Evolutionary conservation across 2,113 vertebrate species (phyloP), one percentile per base, ranked within the genome.

Genomic region (Gadus macrocephalus): DNA sequence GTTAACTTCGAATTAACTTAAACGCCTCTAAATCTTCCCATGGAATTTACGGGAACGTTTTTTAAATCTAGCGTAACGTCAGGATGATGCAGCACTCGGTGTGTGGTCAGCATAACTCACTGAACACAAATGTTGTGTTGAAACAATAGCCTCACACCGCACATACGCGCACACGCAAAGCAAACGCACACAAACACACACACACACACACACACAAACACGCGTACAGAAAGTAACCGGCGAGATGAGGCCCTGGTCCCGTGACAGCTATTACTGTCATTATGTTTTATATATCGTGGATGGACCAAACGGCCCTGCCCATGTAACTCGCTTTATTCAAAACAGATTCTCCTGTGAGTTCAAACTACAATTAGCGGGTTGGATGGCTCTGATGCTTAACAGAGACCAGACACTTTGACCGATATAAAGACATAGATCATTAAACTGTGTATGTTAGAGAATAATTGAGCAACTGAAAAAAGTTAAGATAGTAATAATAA

Each of bases 241-340:
- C 7, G 67, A 77, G 63, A 60, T 70, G 64, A 62, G 75, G 72
- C n/a, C 55, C 6, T 3, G 66, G 76, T 73, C 82, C 66, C 83
- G 56, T 75, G 77, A 85, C 49, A 72, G 71, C 72, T 70, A 87
- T 86, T 83, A 86, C 81, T 78, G 77, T 87, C 74, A 69, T 35
- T 5, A 27, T 68, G 15, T 58, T n/a, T 58, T n/a, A 58, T n/a
- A 58, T 58, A 74, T 70, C 64, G 76, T 72, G 78, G 79, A 78
- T 78, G 59, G 75, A 83, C 83, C 76, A 81, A 58, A n/a, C 15
- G 63, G 72, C 67, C 76, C 65, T 74, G 72, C 74, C 79, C 72
- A 53, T 27, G 38, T 76, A 68, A 80, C 64, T 53, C 15, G 55
- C 78, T 74, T 60, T 76, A 58, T 19, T 68, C 53, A 14, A 71